Base-by-base conservation (phyloP, 2,797 vertebrate species). In the Okamejei kenojei region DNA sequence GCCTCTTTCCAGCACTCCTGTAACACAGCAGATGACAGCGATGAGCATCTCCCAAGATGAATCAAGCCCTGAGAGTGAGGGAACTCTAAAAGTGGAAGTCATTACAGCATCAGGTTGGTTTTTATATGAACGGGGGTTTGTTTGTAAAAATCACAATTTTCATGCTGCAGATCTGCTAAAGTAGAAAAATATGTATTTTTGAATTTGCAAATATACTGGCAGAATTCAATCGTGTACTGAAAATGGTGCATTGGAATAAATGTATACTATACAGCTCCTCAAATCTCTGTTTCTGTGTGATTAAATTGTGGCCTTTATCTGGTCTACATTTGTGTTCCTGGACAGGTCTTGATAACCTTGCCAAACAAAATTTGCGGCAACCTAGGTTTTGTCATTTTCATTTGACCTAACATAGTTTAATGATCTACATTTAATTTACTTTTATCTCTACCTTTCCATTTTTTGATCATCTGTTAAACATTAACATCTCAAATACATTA, bases 1-100 rank as follows among this genome's bases (percentile, higher is more conserved):
- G 61, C 45, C 38, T 19, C 29, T 63, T 23, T 54, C 90, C 29
- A 92, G 90, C 94, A 97, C 96, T 94, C 97, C 98, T 79, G 97
- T 98, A 95, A 98, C 98, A 94, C 97, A 98, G 95, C 97, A 98
- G 96, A 98, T 98, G 97, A 98, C 97, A 0, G 97, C 97, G 35
- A 98, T 98, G 98, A 98, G 97, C 96, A 98, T 98, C 95, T 98
- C 97, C 93, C 97, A 97, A 95, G 97, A 98, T 71, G 95, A 96
- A 4, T 95, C 93, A 93, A 95, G 96, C 93, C 95, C 95, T 0
- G 97, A 98, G 94, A 96, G 97, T 2, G 97, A 97, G 93, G 95
- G 95, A 94, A 96, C 96, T 0, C 96, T 82, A 90, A 95, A 95
- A 93, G 95, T 93, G n/a, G 97, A 97, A 9, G 97, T 97, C 93